phyloP scores from a whole-genome alignment of 2,113 vertebrate species.

The Phylloscopus trochilus region DNA sequence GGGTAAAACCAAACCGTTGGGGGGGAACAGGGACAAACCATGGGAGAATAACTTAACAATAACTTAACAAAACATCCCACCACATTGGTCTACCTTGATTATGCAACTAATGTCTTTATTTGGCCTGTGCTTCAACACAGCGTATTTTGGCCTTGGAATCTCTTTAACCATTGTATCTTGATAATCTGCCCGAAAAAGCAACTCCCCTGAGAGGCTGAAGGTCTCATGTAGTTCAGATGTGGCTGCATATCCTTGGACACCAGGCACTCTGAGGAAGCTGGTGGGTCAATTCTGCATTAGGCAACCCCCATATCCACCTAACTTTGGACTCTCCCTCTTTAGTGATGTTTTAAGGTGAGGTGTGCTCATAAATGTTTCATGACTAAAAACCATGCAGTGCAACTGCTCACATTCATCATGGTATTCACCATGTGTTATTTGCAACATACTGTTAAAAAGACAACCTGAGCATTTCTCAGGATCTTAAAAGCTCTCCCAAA shows the following conservation, averaged over 20 bases:
- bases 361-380: background rate
- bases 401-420: background rate
- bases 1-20: too few relatives aligned
- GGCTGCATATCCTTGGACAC: background rate
- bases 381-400: background rate
- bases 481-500: background rate
- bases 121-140: accelerated
- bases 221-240: background rate
- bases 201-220: background rate
- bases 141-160: background rate
- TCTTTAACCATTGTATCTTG: background rate
- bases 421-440: background rate
- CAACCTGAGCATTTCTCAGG: background rate
- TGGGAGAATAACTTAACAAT: too few relatives aligned
- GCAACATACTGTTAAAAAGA: background rate
- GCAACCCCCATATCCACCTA: background rate
- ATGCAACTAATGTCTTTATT: background rate
- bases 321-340: background rate
- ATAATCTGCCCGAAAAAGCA: background rate
- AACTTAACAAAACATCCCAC: too few relatives aligned
- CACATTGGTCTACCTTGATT: background rate
- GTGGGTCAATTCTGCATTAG: background rate
- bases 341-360: background rate
- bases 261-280: background rate
- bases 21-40: too few relatives aligned